These are phyloP conservation scores for Chelon labrosus DNA, from an alignment of 2,797 vertebrate genomes.

Conservation along the genomic window DNA sequence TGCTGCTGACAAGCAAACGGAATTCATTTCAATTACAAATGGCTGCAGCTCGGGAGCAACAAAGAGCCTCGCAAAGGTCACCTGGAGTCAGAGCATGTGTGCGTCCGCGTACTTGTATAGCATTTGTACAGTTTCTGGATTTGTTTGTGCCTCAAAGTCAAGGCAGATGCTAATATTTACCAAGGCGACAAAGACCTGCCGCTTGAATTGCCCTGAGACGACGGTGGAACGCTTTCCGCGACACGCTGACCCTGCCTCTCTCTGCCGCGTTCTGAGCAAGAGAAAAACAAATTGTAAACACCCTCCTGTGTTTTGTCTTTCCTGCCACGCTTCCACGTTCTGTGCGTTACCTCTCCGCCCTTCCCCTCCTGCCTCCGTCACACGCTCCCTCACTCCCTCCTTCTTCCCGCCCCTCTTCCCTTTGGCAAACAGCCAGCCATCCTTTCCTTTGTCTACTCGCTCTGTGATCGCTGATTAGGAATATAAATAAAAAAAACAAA, in stretches of 20 bases:
- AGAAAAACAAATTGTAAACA: conserved; percentile 47
- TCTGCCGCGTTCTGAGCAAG: conserved; percentile 31
- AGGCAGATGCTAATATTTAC: conserved; percentile 26
- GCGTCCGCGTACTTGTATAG: conserved; percentile 14
- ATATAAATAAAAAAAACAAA: conserved; percentile 47
- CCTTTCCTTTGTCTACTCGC: conserved; percentile 69
- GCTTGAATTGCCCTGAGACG: conserved; percentile 31
- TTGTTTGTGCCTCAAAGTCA: conserved; percentile 26
- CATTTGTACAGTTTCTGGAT: neutral
- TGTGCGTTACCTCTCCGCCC: conserved; percentile 25
- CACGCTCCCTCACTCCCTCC: neutral
- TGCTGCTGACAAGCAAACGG: conserved; percentile 51
- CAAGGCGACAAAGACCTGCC: conserved; percentile 19
- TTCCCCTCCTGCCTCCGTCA: conserved; percentile 1
- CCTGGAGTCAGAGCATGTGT: conserved; percentile 20
- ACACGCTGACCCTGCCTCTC: conserved; percentile 51
- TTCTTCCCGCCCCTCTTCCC: conserved; percentile 1
- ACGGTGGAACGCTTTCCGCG: conserved; percentile 37
- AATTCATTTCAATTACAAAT: conserved; percentile 71
- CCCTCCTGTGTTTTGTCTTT: conserved; percentile 62
- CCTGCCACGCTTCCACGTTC: conserved; percentile 54
- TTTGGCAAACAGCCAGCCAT: conserved; percentile 54
- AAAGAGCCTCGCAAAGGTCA: conserved; percentile 65
- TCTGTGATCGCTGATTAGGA: conserved; percentile 58
- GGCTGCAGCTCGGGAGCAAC: conserved; percentile 31